Percentiles rank a stretch among this genome's conserved stretches.
phyloP scores from a whole-genome alignment of 2,888 invertebrate genomes.

The Penaeus monodon region DNA sequence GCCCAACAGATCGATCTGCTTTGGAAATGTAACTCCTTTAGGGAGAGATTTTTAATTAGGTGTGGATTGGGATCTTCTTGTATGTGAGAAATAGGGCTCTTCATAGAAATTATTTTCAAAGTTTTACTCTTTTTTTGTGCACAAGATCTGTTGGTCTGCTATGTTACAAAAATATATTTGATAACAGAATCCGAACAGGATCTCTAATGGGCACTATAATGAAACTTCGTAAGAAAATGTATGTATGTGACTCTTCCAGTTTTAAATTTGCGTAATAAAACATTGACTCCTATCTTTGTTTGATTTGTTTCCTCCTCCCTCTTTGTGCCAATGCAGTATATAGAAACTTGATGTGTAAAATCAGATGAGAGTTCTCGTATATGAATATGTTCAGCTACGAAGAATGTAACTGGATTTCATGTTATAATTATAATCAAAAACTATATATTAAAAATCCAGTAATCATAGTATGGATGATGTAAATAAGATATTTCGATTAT shows the following conservation, averaged over 20 bases:
- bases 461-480: too few relatives aligned
- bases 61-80: too few relatives aligned
- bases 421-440: too few relatives aligned
- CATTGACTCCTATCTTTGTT: constrained; percentile 52
- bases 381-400: too few relatives aligned
- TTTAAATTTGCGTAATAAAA: constrained; percentile 63
- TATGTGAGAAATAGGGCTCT: too few relatives aligned
- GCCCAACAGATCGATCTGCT: constrained; percentile 60
- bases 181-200: constrained; percentile 58
- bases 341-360: background rate
- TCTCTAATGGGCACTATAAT: constrained; percentile 62
- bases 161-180: constrained; percentile 51
- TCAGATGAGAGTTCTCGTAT: too few relatives aligned
- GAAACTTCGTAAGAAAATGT: constrained; percentile 60
- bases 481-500: too few relatives aligned
- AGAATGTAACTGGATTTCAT: too few relatives aligned
- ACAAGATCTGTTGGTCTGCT: constrained; percentile 35
- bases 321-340: background rate
- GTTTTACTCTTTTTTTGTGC: too few relatives aligned
- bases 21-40: constrained; percentile 56
- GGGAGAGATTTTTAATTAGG: constrained; percentile 34
- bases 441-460: too few relatives aligned
- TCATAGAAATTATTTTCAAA: too few relatives aligned
- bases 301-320: background rate
- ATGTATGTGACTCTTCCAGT: constrained; percentile 61